phyloP scores from a whole-genome alignment of 2,113 vertebrate genomes.

The Psophia crepitans region DNA sequence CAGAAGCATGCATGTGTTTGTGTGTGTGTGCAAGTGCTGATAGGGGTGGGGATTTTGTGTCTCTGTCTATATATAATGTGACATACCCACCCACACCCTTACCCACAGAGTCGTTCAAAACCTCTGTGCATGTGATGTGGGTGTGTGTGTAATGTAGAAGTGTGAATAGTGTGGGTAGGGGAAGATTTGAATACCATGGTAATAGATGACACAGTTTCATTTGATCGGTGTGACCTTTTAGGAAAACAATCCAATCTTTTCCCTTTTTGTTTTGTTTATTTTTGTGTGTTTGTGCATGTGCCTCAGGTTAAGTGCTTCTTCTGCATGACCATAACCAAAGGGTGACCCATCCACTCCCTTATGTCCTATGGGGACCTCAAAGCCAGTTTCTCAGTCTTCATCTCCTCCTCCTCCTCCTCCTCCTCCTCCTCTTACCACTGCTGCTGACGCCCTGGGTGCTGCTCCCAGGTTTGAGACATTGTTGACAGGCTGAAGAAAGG shows the following conservation, averaged over 20 bases:
- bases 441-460: slow-evolving; percentile 49
- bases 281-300: slow-evolving; percentile 73
- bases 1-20: slow-evolving; percentile 41
- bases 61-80: slow-evolving; percentile 42
- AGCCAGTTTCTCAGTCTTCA: slow-evolving; percentile 64
- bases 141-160: slow-evolving; percentile 65
- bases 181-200: slow-evolving; percentile 45
- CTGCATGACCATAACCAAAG: slow-evolving; percentile 74
- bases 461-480: slow-evolving; percentile 59
- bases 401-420: slow-evolving; percentile 62
- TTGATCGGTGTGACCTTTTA: slow-evolving; percentile 56
- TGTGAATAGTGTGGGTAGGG: slow-evolving; percentile 52
- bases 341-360: slow-evolving; percentile 63
- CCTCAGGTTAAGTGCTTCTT: slow-evolving; percentile 76
- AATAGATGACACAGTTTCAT: slow-evolving; percentile 59
- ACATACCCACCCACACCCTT: slow-evolving; percentile 57
- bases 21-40: slow-evolving; percentile 36
- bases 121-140: slow-evolving; percentile 61
- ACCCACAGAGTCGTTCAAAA: slow-evolving; percentile 54
- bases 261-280: slow-evolving; percentile 66
- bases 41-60: slow-evolving; percentile 41
- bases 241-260: slow-evolving; percentile 61
- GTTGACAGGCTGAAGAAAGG: slow-evolving; percentile 63
- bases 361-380: slow-evolving; percentile 74
- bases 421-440: slow-evolving; percentile 59